These are phyloP conservation scores for Muscicapa adusta DNA, from an alignment of 2,113 vertebrate genomes.

Conservation along the genomic window DNA sequence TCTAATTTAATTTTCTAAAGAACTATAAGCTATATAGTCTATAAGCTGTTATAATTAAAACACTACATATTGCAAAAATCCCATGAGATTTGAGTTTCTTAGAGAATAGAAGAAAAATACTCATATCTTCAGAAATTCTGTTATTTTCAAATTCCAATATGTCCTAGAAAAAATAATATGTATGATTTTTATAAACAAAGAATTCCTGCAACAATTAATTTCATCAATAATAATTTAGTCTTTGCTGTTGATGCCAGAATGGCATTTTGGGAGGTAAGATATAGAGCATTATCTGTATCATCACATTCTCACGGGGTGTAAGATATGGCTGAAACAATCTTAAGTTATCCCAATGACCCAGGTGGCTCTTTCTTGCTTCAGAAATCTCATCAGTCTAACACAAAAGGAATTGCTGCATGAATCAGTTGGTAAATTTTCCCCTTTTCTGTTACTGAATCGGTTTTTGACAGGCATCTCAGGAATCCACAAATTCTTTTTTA, in stretches of 20 bases:
- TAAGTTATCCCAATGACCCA: not conserved
- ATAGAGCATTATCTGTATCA: accelerated
- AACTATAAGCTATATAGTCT: not conserved
- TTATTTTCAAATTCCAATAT: not conserved
- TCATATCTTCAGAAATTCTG: not conserved
- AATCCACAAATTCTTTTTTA: not conserved
- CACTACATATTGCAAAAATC: not conserved
- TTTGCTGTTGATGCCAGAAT: not conserved
- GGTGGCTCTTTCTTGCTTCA: not conserved
- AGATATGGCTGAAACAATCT: not conserved
- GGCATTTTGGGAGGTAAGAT: not conserved
- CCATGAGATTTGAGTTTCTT: accelerated
- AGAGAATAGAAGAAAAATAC: not conserved
- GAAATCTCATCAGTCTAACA: not conserved
- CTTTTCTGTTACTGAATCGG: not conserved
- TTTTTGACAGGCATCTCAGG: not conserved
- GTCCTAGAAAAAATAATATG: not conserved
- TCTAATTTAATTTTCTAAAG: not conserved
- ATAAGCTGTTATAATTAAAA: not conserved
- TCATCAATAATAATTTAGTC: not conserved
- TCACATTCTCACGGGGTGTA: not conserved
- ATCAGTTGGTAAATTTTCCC: not conserved
- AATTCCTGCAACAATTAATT: not conserved
- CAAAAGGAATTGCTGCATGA: not conserved
- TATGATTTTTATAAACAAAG: not conserved